A percentile compares a stretch with the other conserved stretches of the same genome.
Conservation (phyloP, 2,888 invertebrate genomes). For the Zhuqinia jingwanae region DNA sequence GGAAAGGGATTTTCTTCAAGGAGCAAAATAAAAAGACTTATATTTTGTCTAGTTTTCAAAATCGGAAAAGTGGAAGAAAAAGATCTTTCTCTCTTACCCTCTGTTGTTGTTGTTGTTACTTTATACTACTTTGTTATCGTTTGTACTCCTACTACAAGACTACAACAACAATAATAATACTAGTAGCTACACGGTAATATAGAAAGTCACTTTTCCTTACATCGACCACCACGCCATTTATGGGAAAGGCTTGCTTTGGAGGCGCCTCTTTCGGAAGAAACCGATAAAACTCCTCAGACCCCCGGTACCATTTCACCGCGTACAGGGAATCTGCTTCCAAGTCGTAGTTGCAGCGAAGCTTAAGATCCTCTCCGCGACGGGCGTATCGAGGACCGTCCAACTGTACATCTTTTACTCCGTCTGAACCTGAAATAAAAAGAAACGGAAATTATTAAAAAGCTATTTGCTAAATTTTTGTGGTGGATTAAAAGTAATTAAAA, state of each 20-base stretch:
- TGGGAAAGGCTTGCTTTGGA: slow-evolving; percentile 70
- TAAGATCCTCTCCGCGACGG: slow-evolving; percentile 73
- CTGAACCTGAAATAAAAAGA: slow-evolving; percentile 67
- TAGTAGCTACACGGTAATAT: neutral
- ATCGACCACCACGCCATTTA: slow-evolving; percentile 64
- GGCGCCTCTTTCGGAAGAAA: slow-evolving; percentile 72
- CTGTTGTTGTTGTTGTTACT: neutral
- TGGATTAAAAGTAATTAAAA: too few relatives aligned
- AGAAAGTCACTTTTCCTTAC: slow-evolving; percentile 40
- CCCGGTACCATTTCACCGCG: slow-evolving; percentile 76
- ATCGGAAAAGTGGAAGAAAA: neutral
- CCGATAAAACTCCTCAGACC: slow-evolving; percentile 74
- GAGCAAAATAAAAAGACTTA: slow-evolving; percentile 7
- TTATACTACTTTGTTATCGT: neutral
- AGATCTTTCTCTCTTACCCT: neutral
- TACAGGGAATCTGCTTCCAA: slow-evolving; percentile 74
- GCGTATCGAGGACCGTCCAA: slow-evolving; percentile 70
- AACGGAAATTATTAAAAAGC: neutral
- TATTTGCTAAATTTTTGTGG: too few relatives aligned
- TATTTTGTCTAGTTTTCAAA: slow-evolving; percentile 3
- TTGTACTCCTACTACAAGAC: neutral
- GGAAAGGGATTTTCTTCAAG: slow-evolving; percentile 23
- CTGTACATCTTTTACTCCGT: slow-evolving; percentile 73
- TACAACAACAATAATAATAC: neutral
- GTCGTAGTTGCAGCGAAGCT: slow-evolving; percentile 74